phyloP scores from a whole-genome alignment of 2,797 vertebrate genomes.

The Coilia nasus region DNA sequence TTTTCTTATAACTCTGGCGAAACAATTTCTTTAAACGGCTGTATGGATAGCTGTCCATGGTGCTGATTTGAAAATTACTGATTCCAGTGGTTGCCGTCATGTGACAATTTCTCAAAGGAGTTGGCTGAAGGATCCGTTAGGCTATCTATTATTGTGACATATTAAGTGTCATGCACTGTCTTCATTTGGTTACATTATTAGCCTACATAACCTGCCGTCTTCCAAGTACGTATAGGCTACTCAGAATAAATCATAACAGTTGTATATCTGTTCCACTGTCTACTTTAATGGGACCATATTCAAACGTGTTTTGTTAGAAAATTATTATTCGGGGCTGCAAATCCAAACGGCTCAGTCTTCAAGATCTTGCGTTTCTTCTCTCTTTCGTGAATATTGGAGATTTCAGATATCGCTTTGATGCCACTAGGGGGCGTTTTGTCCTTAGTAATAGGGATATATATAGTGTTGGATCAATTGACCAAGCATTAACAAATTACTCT shows the following conservation, averaged over 20 bases:
- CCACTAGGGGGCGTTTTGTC: slow-evolving; percentile 71
- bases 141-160: not conserved
- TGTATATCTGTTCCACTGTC: not conserved
- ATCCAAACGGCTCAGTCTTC: not conserved
- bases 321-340: not conserved
- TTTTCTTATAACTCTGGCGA: too few relatives aligned
- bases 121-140: not conserved
- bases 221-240: not conserved
- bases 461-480: slow-evolving; percentile 39
- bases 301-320: not conserved
- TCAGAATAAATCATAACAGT: not conserved
- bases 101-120: not conserved
- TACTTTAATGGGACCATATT: not conserved
- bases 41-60: not conserved
- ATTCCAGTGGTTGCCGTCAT: not conserved
- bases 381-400: not conserved
- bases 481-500: not conserved
- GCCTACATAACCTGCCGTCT: not conserved
- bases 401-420: not conserved
- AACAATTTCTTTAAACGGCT: too few relatives aligned
- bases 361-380: slow-evolving; percentile 51
- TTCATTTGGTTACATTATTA: not conserved
- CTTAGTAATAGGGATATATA: slow-evolving; percentile 59
- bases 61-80: not conserved
- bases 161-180: not conserved